phyloP scores from a whole-genome alignment of 2,888 invertebrate species.

The Sarcophaga variegata region DNA sequence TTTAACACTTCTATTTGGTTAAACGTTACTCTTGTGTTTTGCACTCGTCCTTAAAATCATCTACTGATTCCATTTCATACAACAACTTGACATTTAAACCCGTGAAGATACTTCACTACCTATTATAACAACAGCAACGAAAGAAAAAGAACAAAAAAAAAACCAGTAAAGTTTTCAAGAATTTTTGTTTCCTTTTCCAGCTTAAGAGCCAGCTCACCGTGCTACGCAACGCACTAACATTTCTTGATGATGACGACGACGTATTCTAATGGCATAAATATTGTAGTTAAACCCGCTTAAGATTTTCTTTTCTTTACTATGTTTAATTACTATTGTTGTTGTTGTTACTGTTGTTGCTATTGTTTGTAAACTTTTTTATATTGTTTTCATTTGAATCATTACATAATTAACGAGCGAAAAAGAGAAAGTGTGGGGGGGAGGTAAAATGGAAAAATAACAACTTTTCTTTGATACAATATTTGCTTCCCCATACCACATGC shows the following conservation, averaged over 20 bases:
- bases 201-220: no score
- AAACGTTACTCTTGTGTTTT: conserved; percentile 16
- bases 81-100: conserved; percentile 59
- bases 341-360: neutral
- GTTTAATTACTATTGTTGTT: neutral
- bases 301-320: neutral
- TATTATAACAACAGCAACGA: conserved; percentile 1
- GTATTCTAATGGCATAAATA: conserved; percentile 18
- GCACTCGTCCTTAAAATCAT: neutral
- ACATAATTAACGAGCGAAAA: conserved; percentile 41
- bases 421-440: neutral
- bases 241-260: conserved; percentile 8
- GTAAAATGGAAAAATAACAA: neutral
- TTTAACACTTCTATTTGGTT: conserved; percentile 59
- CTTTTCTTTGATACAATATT: no score
- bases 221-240: neutral
- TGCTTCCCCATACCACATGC: neutral
- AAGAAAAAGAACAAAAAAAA: no score
- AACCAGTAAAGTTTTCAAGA: no score
- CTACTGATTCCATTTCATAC: conserved; percentile 8
- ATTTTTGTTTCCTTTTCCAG: no score
- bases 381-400: conserved; percentile 63
- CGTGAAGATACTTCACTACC: conserved; percentile 32
- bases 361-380: conserved; percentile 38
- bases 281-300: conserved; percentile 20